phyloP scores from a whole-genome alignment of 2,888 invertebrate species.

The Nemoura dubitans region DNA sequence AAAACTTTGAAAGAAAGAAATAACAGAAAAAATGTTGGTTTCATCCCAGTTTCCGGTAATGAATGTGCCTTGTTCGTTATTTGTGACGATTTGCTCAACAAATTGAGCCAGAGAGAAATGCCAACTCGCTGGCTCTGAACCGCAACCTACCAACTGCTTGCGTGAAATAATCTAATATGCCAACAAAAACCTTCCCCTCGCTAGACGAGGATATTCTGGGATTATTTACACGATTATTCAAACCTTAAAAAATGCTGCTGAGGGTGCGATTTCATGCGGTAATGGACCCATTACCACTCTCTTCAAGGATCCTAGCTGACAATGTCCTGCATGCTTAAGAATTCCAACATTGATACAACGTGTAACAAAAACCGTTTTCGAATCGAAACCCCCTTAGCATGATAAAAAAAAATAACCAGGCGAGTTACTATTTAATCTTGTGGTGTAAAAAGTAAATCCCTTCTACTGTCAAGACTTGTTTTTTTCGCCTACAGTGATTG shows the following conservation, averaged over 20 bases:
- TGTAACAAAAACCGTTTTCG: background rate
- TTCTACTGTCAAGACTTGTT: background rate
- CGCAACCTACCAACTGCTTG: too few relatives aligned
- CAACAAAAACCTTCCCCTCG: background rate
- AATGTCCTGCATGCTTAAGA: background rate
- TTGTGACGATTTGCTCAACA: too few relatives aligned
- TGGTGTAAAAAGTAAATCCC: background rate
- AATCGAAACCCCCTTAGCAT: background rate
- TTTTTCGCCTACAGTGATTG: background rate
- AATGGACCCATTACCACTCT: conserved; percentile 16
- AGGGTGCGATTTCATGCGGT: conserved; percentile 17
- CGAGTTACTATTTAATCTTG: background rate
- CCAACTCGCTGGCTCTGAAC: too few relatives aligned
- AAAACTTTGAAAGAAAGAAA: too few relatives aligned
- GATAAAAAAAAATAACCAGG: background rate
- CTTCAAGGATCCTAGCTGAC: background rate
- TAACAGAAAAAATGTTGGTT: too few relatives aligned
- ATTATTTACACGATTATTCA: background rate
- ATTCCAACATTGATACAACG: background rate
- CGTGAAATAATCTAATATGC: background rate
- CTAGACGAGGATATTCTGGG: background rate
- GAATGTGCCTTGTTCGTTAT: too few relatives aligned
- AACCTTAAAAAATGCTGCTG: background rate
- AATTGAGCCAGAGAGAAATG: too few relatives aligned
- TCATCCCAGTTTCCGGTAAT: too few relatives aligned